Evolutionary conservation across 1,140 invertebrate species (phyloP).

Genomic region (Subanguina moxae): DNA sequence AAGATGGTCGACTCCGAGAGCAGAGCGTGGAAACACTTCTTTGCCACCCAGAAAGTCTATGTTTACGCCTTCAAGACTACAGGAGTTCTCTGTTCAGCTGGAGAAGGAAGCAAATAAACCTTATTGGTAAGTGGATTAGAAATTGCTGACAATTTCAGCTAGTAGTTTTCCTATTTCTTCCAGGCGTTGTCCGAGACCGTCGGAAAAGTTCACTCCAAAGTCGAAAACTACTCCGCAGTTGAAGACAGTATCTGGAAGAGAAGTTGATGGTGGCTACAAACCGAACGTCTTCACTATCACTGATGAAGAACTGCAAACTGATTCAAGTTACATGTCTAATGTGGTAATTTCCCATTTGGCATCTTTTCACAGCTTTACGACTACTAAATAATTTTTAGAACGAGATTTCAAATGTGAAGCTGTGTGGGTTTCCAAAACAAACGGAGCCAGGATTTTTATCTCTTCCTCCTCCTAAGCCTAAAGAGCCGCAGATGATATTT

Average conservation of each 20-base stretch:
- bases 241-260: background rate
- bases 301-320: background rate
- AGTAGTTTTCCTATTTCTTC: background rate
- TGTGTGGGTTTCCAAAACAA: background rate
- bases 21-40: constrained; percentile 14
- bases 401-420: background rate
- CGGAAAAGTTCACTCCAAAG: background rate
- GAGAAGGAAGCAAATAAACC: constrained; percentile 1
- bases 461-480: background rate
- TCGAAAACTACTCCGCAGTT: background rate
- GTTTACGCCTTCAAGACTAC: constrained; percentile 29
- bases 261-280: background rate
- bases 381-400: background rate
- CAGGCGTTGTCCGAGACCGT: background rate
- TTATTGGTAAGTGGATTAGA: background rate
- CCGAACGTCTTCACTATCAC: constrained; percentile 1
- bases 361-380: background rate
- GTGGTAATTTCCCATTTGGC: background rate
- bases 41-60: constrained; percentile 28
- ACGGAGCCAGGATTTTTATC: background rate
- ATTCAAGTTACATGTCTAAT: background rate
- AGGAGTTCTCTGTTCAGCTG: constrained; percentile 10
- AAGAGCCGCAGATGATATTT: background rate
- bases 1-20: constrained; percentile 21
- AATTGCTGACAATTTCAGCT: background rate